phyloP scores from a whole-genome alignment of 1,140 invertebrate species.

The Elysia chlorotica region DNA sequence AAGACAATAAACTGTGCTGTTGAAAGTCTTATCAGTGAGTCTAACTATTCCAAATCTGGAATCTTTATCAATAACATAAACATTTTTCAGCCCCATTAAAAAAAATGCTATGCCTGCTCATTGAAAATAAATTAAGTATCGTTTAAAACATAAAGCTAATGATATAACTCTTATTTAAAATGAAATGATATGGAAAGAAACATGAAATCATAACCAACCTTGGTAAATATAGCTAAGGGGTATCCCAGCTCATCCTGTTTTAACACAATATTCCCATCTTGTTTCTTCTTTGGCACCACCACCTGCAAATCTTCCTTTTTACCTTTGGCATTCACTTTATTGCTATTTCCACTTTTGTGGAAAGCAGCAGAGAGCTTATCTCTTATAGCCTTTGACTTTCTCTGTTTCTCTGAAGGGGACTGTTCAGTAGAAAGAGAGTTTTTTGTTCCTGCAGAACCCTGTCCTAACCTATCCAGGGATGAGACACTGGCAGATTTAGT shows the following conservation, averaged over 20 bases:
- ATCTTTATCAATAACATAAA: too few relatives aligned
- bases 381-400: conserved; percentile 29
- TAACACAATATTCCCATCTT: conserved; percentile 31
- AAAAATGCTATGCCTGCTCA: background rate
- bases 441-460: conserved; percentile 21
- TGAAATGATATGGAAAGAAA: too few relatives aligned
- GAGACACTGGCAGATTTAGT: background rate
- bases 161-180: too few relatives aligned
- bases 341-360: conserved; percentile 27
- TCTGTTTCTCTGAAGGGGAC: background rate
- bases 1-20: too few relatives aligned
- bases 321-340: conserved; percentile 19
- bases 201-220: conserved; percentile 69
- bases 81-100: too few relatives aligned
- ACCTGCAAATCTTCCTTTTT: conserved; percentile 9
- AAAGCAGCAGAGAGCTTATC: conserved; percentile 44
- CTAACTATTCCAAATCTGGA: too few relatives aligned
- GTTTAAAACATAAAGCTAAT: background rate
- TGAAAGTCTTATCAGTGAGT: too few relatives aligned
- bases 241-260: conserved; percentile 76
- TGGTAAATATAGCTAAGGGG: conserved; percentile 85
- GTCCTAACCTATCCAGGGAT: conserved; percentile 22
- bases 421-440: background rate
- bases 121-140: background rate
- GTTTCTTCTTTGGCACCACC: too few relatives aligned